phyloP scores from a whole-genome alignment of 2,797 vertebrate genomes.

The Borostomias antarcticus region DNA sequence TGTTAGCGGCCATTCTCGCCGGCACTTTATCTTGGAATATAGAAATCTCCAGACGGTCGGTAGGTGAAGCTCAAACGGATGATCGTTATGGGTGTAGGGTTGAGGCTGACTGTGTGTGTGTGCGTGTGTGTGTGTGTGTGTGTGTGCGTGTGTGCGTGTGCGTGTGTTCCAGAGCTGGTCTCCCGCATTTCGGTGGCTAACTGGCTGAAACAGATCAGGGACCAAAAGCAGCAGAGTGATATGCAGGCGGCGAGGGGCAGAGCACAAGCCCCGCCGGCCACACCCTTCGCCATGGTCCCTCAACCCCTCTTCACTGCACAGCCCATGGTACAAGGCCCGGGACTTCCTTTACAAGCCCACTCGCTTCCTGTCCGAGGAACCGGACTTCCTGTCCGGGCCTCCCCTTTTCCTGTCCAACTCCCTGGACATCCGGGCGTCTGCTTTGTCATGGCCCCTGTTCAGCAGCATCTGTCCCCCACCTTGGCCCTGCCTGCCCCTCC shows the following conservation, averaged over 20 bases:
- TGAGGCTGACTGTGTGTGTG: not conserved
- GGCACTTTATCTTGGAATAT: no score
- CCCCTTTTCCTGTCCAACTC: not conserved
- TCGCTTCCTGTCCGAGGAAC: not conserved
- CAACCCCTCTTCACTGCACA: conserved; percentile 59
- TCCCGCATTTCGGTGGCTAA: not conserved
- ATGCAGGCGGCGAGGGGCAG: no score
- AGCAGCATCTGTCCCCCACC: not conserved
- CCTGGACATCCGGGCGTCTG: not conserved
- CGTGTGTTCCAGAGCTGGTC: not conserved
- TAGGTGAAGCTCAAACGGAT: no score
- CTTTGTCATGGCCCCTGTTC: not conserved
- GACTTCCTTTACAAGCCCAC: not conserved
- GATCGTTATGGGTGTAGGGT: no score
- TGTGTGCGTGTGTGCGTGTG: not conserved
- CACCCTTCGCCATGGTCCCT: conserved; percentile 56
- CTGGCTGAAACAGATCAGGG: not conserved
- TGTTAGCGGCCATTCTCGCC: no score
- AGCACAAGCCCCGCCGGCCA: no score
- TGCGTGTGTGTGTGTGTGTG: not conserved
- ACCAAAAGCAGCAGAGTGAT: not conserved
- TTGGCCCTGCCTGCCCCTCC: not conserved
- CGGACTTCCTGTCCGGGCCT: not conserved
- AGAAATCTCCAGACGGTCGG: no score
- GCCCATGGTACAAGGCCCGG: not conserved